Base-by-base conservation (phyloP, 2,797 vertebrate genomes). In the Melopsittacus undulatus region DNA sequence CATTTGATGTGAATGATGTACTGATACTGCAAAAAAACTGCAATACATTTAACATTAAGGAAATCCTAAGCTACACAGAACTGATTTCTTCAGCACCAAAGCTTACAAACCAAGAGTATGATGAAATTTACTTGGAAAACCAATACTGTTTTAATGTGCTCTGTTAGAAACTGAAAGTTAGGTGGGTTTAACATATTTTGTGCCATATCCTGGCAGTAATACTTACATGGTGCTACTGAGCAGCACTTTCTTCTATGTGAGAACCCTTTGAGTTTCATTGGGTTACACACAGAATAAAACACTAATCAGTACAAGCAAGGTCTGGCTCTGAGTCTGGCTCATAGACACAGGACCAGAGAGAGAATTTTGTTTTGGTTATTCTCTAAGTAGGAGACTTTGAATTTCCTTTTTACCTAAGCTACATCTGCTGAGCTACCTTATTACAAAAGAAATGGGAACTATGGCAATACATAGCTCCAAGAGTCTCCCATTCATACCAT, bases 391-490 rank as follows among this genome's bases (percentile, higher is more conserved):
- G 79, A 92, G 85, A 97, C 82, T 97, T 92, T 90, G 92, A 97
- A 97, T 96, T 95, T 95, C 64, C 62, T 94, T 89, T 96, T 95
- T 78, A 93, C 92, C 87, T 91, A 94, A 75, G 91, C 95, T 97
- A 92, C 90, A 94, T 92, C 94, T 97, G 90, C 85, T 97, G 93
- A 95, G 94, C 88, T 95, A 89, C 94, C 86, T 94, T 96, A 92
- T 93, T 87, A 91, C 81, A 94, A 94, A 97, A 95, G 87, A 95
- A 95, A 96, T 72, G 90, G 66, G 87, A 96, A 95, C 79, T 95
- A 96, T 87, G 80, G 95, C 92, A 90, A 96, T 96, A 94, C 93
- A 94, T 95, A 94, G 82, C 89, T 97, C 95, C 40, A 64, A 95
- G 70, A 84, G 73, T 84, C 78, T 84, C 85, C 90, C 90, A 95